These are phyloP conservation scores for Chromoteleia sp. DNA, from an alignment of 2,888 invertebrate genomes.

Conservation along the genomic window DNA sequence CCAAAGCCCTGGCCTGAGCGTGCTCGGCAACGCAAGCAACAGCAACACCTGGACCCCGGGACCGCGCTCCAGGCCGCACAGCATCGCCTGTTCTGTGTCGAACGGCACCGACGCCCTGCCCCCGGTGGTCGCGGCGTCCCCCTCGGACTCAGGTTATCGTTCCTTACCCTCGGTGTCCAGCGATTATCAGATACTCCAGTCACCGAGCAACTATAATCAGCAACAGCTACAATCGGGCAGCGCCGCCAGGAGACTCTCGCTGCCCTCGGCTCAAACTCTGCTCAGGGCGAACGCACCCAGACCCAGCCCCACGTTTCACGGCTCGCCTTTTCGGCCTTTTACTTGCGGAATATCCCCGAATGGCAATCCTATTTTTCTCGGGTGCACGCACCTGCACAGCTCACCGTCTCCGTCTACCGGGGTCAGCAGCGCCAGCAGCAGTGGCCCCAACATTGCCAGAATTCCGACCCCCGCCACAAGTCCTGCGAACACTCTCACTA, in stretches of 20 bases:
- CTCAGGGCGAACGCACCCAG: constrained; percentile 86
- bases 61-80: constrained; percentile 81
- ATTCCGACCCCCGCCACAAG: constrained; percentile 81
- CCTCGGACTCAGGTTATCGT: constrained; percentile 86
- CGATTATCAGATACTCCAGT: constrained; percentile 87
- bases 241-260: constrained; percentile 86
- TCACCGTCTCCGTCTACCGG: constrained; percentile 64
- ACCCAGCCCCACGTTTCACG: constrained; percentile 88
- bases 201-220: constrained; percentile 78
- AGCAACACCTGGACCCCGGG: constrained; percentile 81
- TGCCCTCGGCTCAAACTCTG: constrained; percentile 86
- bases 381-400: constrained; percentile 85
- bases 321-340: constrained; percentile 85
- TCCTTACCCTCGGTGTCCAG: constrained; percentile 87
- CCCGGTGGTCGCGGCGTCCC: constrained; percentile 82
- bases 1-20: constrained; percentile 77
- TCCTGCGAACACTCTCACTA: constrained; percentile 84
- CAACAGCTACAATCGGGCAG: constrained; percentile 77
- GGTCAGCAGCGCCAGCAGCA: constrained; percentile 67
- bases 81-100: constrained; percentile 79
- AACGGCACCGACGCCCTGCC: constrained; percentile 56
- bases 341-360: constrained; percentile 84
- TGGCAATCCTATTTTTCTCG: constrained; percentile 84
- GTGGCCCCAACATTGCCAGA: constrained; percentile 73
- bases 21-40: constrained; percentile 79